Base-by-base conservation (phyloP, 1,140 invertebrate species). In the Centruroides vittatus region DNA sequence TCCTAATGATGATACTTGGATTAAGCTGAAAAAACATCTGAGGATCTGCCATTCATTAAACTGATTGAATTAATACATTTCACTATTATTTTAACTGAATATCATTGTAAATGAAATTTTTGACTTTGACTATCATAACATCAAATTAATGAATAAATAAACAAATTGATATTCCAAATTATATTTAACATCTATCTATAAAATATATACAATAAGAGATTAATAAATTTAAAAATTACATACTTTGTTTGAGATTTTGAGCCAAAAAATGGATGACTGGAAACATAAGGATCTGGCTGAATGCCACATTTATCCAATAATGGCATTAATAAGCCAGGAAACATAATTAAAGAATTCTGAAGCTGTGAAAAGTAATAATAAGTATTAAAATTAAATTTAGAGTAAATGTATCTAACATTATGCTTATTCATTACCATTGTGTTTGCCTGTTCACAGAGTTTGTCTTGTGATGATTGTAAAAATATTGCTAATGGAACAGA, bases 291-390 rank as follows among this genome's bases (percentile, higher is more conserved):
- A 70, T 90, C 86, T 7, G 82, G 77, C 67, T 84, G 80, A 41
- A 91, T 78, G 35, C 78, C 80, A 74, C 88, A 88, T 73, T 88
- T 88, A 51, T 91, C 85, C 41, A 91, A 67, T 11, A 93, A 73
- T 0, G 81, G 80, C 13, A 81, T 69, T 4, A 94, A 70, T 7
- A 92, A 78, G 5, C 81, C 81, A 3, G 92, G 91, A 74, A 92
- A 94, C 82, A 86, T 86, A 4, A 90, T 75, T 7, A 96, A 74
- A 12, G 89, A 86, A 61, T 86, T 80, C 72, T 89, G 83, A 13
- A 94, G 71, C 57, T 82, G 66, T 35, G 60, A 63, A 49, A 8
- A 6, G 8, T 47, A 60, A 55, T 35, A 35, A 35, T 50, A 35
- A 34, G 8, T 8, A 57, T 13, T 34, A 57, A 5, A 57, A 57